Evolutionary conservation across 2,888 invertebrate species (phyloP), one percentile per base, ranked within the genome.

Genomic region (Drosophila multiciliata): DNA sequence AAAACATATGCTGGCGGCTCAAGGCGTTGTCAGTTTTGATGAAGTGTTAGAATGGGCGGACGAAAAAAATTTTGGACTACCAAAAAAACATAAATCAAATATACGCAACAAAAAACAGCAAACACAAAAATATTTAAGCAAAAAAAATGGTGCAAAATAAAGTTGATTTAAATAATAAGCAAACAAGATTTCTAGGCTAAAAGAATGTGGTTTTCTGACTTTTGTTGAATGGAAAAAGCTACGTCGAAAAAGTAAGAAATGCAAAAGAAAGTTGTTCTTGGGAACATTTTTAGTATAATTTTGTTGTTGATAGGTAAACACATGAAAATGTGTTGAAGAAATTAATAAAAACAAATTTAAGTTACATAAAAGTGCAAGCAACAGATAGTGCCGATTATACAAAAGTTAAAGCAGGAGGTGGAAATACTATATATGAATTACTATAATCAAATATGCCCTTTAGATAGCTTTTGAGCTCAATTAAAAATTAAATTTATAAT

Each of bases 21-120:
- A 82, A 75, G 42, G 62, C 49, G 53, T 59, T 70, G 64, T 74
- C 70, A 72, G 82, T 82, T 78, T 61, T 78, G 83, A 91, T 90
- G 90, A 90, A 75, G 87, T 83, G 90, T 92, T 91, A 91, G 87
- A 86, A 91, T 92, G 92, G 92, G 92, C 92, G 92, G 92, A 92
- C 91, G 91, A 92, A 91, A 62, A 89, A 89, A 83, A 92, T 90
- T 91, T 92, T 91, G 85, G 89, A 91, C 88, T 89, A 91, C 89
- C 88, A 91, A 91, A 83, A 23, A 81, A 91, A 90, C 74, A 83
- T 59, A 79, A 82, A 83, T 84, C 48, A 81, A 64, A 66, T 55
- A 87, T 26, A 38, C 86, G 88, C 90, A 91, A 91, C 74, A 78
- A 59, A 84, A 80, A 80, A 53, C 38, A 74, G 60, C 66, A 76